Evolutionary conservation across 2,113 vertebrate species (phyloP), one percentile per base, ranked within the genome.

Genomic region (Zosterops hypoxanthus): DNA sequence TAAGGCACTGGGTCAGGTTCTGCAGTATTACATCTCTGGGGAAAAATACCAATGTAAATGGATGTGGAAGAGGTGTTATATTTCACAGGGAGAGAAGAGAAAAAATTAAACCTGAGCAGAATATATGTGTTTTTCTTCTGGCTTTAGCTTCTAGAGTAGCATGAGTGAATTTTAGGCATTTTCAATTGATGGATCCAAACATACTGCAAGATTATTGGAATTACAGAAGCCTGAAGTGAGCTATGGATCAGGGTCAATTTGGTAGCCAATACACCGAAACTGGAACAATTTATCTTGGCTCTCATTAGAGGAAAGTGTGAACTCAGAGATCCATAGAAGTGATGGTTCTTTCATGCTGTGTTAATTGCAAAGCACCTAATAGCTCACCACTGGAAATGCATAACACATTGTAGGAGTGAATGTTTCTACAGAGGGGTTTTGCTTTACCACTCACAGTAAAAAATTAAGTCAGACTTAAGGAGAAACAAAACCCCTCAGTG

Each of bases 361-460:
- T 81, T 96, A 96, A 97, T 92, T 94, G 76, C 36, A 71, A 77
- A 91, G 83, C 63, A 87, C 73, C 73, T 91, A 95, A 88, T 55
- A 89, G 92, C 84, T 96, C 82, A 89, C 94, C 36, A 44, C 75
- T 92, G 88, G 82, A 92, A 96, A 97, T 95, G 68, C 41, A 88
- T 94, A 92, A 68, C 24, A 57, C 71, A 41, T 78, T 6, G 26
- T 64, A 89, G 52, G 39, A 89, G 14, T 82, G 49, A 72, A 63
- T 19, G 14, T 34, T 93, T 88, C 66, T 77, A 17, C 46, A 88
- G 33, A 72, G 42, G 24, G 22, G 50, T 75, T 92, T 71, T 53
- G 15, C 39, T 86, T 83, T 88, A 70, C 10, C 20, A 78, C 31
- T 91, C 75, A 42, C 12, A 70, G 12, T 70, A 75, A 90, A 80